phyloP scores from a whole-genome alignment of 2,797 vertebrate species.

The Sylvilagus floridanus region DNA sequence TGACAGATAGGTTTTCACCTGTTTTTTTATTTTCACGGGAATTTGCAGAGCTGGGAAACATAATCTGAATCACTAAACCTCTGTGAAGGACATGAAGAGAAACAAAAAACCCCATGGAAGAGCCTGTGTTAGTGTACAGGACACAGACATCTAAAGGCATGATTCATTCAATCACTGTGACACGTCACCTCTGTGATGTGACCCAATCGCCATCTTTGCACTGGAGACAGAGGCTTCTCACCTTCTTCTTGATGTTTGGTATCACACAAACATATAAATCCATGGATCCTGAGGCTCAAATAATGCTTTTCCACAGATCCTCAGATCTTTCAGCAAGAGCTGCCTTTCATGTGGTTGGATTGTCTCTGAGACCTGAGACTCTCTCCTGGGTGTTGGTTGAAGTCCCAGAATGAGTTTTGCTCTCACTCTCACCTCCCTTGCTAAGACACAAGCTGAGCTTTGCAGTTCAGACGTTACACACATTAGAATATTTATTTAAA shows the following conservation, averaged over 20 bases:
- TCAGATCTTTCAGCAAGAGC: background rate
- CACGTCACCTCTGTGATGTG: background rate
- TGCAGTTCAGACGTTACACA: constrained; percentile 61
- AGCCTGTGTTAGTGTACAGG: background rate
- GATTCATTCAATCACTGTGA: background rate
- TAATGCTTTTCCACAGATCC: background rate
- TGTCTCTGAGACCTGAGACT: background rate
- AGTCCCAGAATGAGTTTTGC: background rate
- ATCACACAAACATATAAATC: background rate
- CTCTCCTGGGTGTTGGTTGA: background rate
- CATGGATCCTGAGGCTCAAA: background rate
- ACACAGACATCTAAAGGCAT: background rate
- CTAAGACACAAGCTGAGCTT: constrained; percentile 12
- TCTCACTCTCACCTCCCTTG: background rate
- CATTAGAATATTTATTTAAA: constrained; percentile 79
- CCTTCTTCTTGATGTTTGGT: background rate
- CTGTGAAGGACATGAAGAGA: background rate
- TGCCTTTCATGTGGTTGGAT: background rate
- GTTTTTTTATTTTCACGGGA: constrained; percentile 42
- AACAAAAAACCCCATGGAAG: background rate
- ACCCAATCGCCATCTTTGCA: background rate
- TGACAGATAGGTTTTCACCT: background rate
- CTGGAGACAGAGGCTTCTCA: background rate
- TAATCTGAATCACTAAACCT: background rate
- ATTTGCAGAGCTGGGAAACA: constrained; percentile 28